Percentiles rank a stretch among this genome's conserved stretches.
These are phyloP conservation scores for Penaeus vannamei DNA, from an alignment of 1,140 invertebrate species.

Conservation along the genomic window DNA sequence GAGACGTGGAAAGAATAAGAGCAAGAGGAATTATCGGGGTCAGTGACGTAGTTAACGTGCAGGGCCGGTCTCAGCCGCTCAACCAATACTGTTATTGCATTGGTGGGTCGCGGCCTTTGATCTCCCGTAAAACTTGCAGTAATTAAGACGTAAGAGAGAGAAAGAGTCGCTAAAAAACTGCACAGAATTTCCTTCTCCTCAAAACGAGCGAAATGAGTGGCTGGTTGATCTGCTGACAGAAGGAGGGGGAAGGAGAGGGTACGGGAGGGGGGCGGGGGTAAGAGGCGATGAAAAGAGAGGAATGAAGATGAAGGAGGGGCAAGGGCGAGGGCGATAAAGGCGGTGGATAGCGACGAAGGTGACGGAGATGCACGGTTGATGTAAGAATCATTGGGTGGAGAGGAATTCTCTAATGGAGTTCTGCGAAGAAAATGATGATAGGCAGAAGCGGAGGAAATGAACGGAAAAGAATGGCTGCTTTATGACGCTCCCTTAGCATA, in stretches of 20 bases:
- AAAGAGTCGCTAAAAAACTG: conserved; percentile 51
- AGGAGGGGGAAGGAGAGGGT: background rate
- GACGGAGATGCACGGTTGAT: too few species aligned
- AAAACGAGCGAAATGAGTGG: conserved; percentile 54
- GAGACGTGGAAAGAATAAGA: background rate
- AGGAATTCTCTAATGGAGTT: too few species aligned
- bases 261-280: background rate
- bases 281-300: background rate
- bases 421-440: too few species aligned
- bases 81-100: conserved; percentile 64
- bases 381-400: too few species aligned
- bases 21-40: background rate
- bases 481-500: too few species aligned
- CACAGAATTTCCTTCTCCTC: conserved; percentile 55
- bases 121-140: conserved; percentile 54
- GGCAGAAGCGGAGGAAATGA: too few species aligned
- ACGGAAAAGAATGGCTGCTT: too few species aligned
- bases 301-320: background rate
- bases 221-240: conserved; percentile 55
- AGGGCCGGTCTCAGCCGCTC: conserved; percentile 14
- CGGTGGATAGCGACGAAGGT: too few species aligned
- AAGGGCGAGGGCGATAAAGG: too few species aligned
- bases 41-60: background rate
- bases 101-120: conserved; percentile 51
- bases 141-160: conserved; percentile 60